Base-by-base conservation (phyloP, 2,797 vertebrate species). In the Myripristis murdjan region DNA sequence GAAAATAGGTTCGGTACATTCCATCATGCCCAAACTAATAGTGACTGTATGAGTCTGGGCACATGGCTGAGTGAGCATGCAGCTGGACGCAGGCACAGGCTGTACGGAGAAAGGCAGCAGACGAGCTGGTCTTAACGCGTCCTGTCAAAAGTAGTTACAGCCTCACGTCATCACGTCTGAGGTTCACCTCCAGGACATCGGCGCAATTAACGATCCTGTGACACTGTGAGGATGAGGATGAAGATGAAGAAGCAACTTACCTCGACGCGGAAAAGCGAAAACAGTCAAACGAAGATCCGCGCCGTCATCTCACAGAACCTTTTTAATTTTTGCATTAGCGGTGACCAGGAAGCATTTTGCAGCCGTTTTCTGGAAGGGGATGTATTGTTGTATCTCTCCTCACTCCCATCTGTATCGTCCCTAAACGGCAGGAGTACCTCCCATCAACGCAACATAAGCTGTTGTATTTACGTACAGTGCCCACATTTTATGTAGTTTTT, bases 371-470 rank as follows among this genome's bases (percentile, higher is more conserved):
- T 58, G 75, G 63, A 59, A n/a, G 71, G 43, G 65, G 16, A n/a
- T n/a, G n/a, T n/a, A n/a, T n/a, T n/a, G n/a, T n/a, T 37, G 26
- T 62, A 84, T 84, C 87, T 88, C 83, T 90, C 65, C 88, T 84
- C 74, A 28, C 70, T 31, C 77, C 75, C 85, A 89, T 90, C 89
- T 88, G 26, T 15, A 9, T 44, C 85, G 57, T 77, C 81, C 81
- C 51, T 23, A 6, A 72, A 54, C 64, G 59, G 43, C 41, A 43
- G 71, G 76, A 87, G 87, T 0, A 70, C 88, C 89, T 91, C 86
- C 86, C 85, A 81, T 88, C 69, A 82, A 53, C 70, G 64, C 82
- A 62, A 62, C 63, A 31, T 49, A 51, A 28, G 74, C 57, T 79
- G 59, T 48, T 12, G 15, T 20, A 74, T 76, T 63, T 16, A 70